A percentile compares a stretch with the other conserved stretches of the same genome.
These are phyloP conservation scores for Troilus luridus DNA, from an alignment of 2,888 invertebrate species.

Conservation along the genomic window DNA sequence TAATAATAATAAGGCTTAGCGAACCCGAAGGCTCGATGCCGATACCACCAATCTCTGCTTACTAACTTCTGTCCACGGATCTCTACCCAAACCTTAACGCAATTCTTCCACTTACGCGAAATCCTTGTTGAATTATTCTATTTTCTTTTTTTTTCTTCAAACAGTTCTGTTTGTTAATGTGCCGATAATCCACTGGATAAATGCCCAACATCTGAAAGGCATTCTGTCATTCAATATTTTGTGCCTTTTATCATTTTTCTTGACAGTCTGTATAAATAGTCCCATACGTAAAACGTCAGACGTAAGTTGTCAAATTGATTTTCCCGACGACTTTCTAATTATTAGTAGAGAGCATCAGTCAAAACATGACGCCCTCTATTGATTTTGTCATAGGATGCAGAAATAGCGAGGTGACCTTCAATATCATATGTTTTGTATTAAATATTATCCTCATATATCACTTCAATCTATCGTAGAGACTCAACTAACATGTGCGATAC, in stretches of 20 bases:
- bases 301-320: neutral
- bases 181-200: neutral
- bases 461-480: too few species aligned
- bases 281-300: neutral
- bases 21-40: too few species aligned
- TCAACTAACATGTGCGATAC: neutral
- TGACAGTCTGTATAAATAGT: neutral
- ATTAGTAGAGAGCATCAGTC: neutral
- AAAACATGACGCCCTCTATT: neutral
- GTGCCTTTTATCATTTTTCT: neutral
- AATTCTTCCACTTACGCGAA: too few species aligned
- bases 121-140: neutral
- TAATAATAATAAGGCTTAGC: too few species aligned
- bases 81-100: too few species aligned
- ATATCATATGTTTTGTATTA: neutral
- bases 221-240: neutral
- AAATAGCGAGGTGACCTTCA: neutral
- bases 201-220: neutral
- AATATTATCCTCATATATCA: too few species aligned
- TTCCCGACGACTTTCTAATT: neutral
- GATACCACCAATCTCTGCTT: too few species aligned
- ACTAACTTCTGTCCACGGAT: too few species aligned
- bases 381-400: neutral
- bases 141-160: neutral
- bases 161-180: neutral